Evolutionary conservation across 2,888 invertebrate genomes (phyloP).

Genomic region (Eucera pruinosa): DNA sequence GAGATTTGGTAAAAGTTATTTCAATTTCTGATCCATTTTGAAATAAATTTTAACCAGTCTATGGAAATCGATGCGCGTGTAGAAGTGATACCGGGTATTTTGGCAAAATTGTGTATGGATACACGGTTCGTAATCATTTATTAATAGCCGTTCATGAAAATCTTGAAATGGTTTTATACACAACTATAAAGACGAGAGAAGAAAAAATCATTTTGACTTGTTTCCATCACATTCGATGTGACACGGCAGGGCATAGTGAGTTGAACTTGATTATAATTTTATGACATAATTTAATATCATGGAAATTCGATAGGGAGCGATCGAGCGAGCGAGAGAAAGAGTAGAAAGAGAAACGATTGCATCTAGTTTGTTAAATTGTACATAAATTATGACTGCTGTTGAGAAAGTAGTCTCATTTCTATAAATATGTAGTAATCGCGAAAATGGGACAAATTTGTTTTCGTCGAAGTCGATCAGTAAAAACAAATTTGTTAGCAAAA

Average conservation of each 20-base stretch:
- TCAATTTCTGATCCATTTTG: constrained; percentile 84
- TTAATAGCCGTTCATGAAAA: constrained; percentile 5
- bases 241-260: constrained; percentile 69
- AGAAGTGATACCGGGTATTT: constrained; percentile 32
- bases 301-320: not conserved
- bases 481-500: constrained; percentile 38
- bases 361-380: constrained; percentile 61
- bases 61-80: constrained; percentile 16
- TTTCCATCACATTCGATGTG: constrained; percentile 54
- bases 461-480: constrained; percentile 16
- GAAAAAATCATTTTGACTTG: constrained; percentile 41
- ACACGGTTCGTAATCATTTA: not conserved
- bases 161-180: constrained; percentile 19
- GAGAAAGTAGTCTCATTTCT: constrained; percentile 51
- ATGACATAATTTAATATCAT: constrained; percentile 45
- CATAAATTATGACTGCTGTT: constrained; percentile 62
- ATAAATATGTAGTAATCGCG: constrained; percentile 46
- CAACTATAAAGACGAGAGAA: not conserved
- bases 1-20: constrained; percentile 81
- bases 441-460: constrained; percentile 43
- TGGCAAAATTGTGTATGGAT: constrained; percentile 43
- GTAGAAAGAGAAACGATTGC: constrained; percentile 1
- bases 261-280: constrained; percentile 58
- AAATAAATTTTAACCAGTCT: constrained; percentile 83
- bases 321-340: not conserved